Percentiles rank a stretch among this genome's conserved stretches.
Conservation (phyloP, 2,888 invertebrate species). For the Notodonta dromedarius region DNA sequence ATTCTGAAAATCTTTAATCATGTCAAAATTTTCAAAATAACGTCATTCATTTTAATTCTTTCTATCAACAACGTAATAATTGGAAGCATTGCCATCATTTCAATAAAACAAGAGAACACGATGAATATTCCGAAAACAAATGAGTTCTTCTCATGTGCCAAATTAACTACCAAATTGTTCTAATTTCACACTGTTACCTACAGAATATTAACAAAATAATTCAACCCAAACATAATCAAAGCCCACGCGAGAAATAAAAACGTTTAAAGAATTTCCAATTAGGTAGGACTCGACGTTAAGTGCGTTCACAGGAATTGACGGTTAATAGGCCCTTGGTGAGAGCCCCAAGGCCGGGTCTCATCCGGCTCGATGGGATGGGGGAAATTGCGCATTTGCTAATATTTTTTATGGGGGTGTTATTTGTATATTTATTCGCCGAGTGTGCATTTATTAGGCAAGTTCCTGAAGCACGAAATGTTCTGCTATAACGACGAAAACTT, state of each 20-base stretch:
- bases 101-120: too few relatives aligned
- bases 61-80: too few relatives aligned
- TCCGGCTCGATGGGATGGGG: constrained; percentile 5
- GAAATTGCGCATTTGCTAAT: constrained; percentile 9
- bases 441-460: too few relatives aligned
- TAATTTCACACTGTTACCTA: background rate
- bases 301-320: constrained; percentile 31
- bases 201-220: constrained; percentile 4
- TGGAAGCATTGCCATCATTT: too few relatives aligned
- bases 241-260: constrained; percentile 11
- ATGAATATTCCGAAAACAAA: too few relatives aligned
- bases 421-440: background rate
- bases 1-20: too few relatives aligned
- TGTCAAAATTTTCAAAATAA: too few relatives aligned
- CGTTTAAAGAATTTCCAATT: constrained; percentile 32
- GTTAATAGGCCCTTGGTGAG: constrained; percentile 21
- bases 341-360: constrained; percentile 12
- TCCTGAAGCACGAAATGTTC: too few relatives aligned
- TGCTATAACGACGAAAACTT: too few relatives aligned
- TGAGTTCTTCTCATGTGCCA: too few relatives aligned
- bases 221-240: background rate
- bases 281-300: constrained; percentile 17
- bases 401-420: background rate
- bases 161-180: too few relatives aligned
- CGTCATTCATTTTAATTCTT: too few relatives aligned